Evolutionary conservation across 2,888 invertebrate species (phyloP).

Genomic region (Pandemis heparana): DNA sequence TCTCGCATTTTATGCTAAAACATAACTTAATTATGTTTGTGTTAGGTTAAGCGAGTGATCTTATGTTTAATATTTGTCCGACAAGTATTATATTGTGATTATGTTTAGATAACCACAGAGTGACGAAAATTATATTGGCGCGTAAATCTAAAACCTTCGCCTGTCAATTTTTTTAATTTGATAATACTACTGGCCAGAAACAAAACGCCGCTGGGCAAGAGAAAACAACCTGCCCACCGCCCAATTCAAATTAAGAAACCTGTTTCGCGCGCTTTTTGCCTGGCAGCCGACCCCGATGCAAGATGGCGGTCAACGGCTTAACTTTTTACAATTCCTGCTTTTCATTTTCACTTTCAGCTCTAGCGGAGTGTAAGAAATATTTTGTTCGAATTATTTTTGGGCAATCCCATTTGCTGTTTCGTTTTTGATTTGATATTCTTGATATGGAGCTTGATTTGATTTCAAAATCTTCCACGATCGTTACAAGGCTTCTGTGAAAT

Average conservation of each 20-base stretch:
- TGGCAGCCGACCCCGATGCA: slow-evolving; percentile 67
- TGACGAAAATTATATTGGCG: background rate
- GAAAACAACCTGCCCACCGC: slow-evolving; percentile 72
- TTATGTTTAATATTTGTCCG: too few relatives aligned
- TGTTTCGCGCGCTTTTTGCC: slow-evolving; percentile 71
- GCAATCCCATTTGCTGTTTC: background rate
- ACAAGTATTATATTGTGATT: too few relatives aligned
- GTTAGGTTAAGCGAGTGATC: too few relatives aligned
- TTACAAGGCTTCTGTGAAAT: background rate
- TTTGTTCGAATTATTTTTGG: background rate
- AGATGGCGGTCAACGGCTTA: slow-evolving; percentile 42
- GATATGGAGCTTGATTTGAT: background rate
- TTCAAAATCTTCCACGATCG: background rate
- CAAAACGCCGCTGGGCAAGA: slow-evolving; percentile 58
- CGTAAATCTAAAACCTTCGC: slow-evolving; percentile 13
- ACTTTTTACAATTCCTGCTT: slow-evolving; percentile 29
- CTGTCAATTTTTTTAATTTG: slow-evolving; percentile 2
- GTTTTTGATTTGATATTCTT: background rate
- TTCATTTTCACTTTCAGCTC: slow-evolving; percentile 39
- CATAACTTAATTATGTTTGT: too few relatives aligned
- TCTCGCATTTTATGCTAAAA: too few relatives aligned
- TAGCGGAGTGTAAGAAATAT: slow-evolving; percentile 19
- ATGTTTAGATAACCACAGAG: background rate
- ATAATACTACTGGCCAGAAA: slow-evolving; percentile 44
- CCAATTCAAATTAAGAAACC: slow-evolving; percentile 72